A percentile compares a stretch with the other conserved stretches of the same genome.
Conservation (phyloP, 2,888 invertebrate genomes). For the Patella ulyssiponensis region DNA sequence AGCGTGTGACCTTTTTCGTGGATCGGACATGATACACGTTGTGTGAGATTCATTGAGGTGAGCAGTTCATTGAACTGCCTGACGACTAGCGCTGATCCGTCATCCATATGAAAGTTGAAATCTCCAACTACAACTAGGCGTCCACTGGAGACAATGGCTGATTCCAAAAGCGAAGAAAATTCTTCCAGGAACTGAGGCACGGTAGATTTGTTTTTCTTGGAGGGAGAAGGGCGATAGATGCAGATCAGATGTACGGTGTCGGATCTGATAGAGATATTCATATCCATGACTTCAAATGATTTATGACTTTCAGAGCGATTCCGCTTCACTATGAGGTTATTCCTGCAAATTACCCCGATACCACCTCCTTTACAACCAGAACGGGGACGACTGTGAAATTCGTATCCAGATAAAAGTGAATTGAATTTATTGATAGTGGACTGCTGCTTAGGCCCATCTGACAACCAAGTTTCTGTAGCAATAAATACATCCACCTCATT, state of each 20-base stretch:
- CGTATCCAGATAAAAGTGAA: too few relatives aligned
- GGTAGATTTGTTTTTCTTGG: background rate
- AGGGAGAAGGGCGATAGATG: background rate
- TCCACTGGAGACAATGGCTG: slow-evolving; percentile 1
- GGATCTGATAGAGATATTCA: too few relatives aligned
- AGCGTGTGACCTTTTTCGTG: background rate
- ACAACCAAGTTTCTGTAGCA: background rate
- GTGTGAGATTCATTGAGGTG: background rate
- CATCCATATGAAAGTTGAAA: background rate
- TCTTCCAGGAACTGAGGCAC: slow-evolving; percentile 1
- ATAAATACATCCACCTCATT: background rate
- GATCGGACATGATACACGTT: background rate
- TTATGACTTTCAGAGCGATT: too few relatives aligned
- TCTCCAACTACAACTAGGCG: background rate
- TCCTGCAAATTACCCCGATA: too few relatives aligned
- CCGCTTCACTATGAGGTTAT: too few relatives aligned
- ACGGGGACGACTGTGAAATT: too few relatives aligned
- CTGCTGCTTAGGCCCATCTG: background rate
- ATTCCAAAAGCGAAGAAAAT: background rate
- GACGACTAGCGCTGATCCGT: background rate
- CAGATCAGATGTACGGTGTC: background rate
- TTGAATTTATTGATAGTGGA: too few relatives aligned
- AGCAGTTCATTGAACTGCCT: background rate
- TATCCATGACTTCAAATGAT: too few relatives aligned
- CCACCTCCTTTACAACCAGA: too few relatives aligned